A percentile compares a stretch with the other conserved stretches of the same genome.
These are phyloP conservation scores for Apogon talboti DNA, from an alignment of 2,797 vertebrate species.

Conservation along the genomic window DNA sequence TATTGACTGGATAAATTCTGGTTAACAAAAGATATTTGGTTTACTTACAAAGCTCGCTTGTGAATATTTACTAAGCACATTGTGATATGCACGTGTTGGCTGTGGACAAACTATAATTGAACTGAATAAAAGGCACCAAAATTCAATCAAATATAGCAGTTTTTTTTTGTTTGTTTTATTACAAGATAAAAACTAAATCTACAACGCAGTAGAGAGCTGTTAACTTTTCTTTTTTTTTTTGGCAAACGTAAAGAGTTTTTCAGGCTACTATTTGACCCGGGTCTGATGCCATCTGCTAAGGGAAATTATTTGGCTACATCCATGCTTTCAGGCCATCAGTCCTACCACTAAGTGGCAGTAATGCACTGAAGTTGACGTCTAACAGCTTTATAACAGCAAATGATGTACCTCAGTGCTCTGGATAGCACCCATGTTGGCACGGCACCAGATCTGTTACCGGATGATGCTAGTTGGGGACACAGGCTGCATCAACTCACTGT, in stretches of 20 bases:
- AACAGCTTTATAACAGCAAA: conserved; percentile 62
- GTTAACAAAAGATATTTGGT: no score
- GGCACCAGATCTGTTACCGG: conserved; percentile 46
- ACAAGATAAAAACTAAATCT: background rate
- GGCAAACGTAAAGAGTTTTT: conserved; percentile 25
- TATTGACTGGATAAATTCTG: no score
- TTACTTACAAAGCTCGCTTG: no score
- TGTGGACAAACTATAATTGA: no score
- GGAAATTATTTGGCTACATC: conserved; percentile 51
- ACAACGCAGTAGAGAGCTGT: conserved; percentile 13
- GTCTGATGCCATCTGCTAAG: conserved; percentile 56
- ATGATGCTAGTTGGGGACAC: conserved; percentile 46
- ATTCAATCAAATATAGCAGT: conserved; percentile 16
- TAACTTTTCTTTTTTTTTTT: conserved; percentile 23
- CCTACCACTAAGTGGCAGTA: conserved; percentile 67
- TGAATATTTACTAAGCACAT: no score
- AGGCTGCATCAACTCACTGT: conserved; percentile 30
- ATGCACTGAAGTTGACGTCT: conserved; percentile 60
- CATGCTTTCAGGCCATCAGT: conserved; percentile 53
- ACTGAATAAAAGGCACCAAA: background rate
- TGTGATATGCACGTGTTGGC: no score
- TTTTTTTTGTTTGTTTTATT: conserved; percentile 2
- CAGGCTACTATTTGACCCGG: conserved; percentile 46
- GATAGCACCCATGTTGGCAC: conserved; percentile 55
- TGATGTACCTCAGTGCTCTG: conserved; percentile 48